Percentiles rank a stretch among this genome's conserved stretches.
Evolutionary conservation across 2,113 vertebrate genomes (phyloP).

Genomic region (Willisornis vidua): DNA sequence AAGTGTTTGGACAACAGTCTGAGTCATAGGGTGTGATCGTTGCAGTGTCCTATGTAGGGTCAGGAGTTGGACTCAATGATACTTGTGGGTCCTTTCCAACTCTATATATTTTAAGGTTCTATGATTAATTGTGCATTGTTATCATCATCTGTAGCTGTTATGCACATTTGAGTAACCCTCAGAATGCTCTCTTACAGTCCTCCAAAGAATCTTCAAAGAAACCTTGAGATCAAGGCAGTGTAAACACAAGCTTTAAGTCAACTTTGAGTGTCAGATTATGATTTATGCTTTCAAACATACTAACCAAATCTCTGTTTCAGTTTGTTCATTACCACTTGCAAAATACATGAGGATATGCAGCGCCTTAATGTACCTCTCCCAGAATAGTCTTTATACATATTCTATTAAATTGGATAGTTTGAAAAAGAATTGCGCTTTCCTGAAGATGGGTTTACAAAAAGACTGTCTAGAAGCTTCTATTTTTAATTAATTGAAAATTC

Average conservation of each 20-base stretch:
- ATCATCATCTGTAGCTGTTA: neutral
- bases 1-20: neutral
- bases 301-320: neutral
- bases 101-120: neutral
- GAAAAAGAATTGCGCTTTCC: neutral
- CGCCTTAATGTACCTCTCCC: neutral
- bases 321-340: conserved; percentile 6
- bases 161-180: neutral
- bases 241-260: conserved; percentile 24
- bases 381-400: neutral
- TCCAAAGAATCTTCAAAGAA: conserved; percentile 39
- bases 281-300: conserved; percentile 9
- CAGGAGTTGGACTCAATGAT: neutral
- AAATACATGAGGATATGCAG: neutral
- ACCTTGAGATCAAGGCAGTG: neutral
- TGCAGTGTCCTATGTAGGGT: neutral
- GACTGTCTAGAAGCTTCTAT: neutral
- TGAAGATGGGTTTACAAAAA: neutral
- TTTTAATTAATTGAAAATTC: conserved; percentile 6
- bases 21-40: neutral
- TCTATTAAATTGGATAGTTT: neutral
- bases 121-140: neutral
- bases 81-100: neutral
- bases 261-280: conserved; percentile 23
- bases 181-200: neutral